Base-by-base conservation (phyloP, 2,888 invertebrate genomes). In the Tuta absoluta region DNA sequence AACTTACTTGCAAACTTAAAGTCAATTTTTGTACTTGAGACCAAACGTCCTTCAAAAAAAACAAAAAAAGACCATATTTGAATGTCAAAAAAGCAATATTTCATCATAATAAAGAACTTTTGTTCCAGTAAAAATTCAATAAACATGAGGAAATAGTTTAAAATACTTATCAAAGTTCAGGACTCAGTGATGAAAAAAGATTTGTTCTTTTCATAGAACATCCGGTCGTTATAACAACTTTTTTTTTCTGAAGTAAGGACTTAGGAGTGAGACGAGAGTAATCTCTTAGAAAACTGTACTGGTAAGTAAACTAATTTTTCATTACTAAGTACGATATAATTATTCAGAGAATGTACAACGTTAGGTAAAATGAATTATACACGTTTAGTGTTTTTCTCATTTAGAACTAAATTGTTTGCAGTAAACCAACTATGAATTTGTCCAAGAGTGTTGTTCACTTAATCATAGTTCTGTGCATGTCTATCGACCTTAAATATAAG, bases 1-100 rank as follows among this genome's bases (percentile, higher is more conserved):
- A n/a, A n/a, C n/a, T n/a, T n/a, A n/a, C 17, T 17, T 45, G 45
- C 45, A 45, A 45, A 5, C 5, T 45, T n/a, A n/a, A n/a, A 45
- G n/a, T n/a, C 45, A n/a, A 1, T n/a, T 14, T 45, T 45, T 17
- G 5, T 45, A 45, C n/a, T 45, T 45, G 4, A n/a, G 17, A 45
- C 45, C 45, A n/a, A 45, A 45, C n/a, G 45, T 45, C n/a, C n/a
- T 45, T 3, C n/a, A 45, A n/a, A 45, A 45, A 45, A n/a, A 45
- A 45, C 45, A 45, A 45, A 45, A n/a, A n/a, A 45, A n/a, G n/a
- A n/a, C n/a, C n/a, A n/a, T n/a, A n/a, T 45, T 45, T 5, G 7
- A 2, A n/a, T n/a, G 14, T 45, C 17, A 2, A 2, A 45, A n/a
- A 45, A 45, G 14, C 12, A n/a, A 45, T 45, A n/a, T n/a, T 1